phyloP scores from a whole-genome alignment of 2,888 invertebrate genomes.

The Tetropium fuscum region DNA sequence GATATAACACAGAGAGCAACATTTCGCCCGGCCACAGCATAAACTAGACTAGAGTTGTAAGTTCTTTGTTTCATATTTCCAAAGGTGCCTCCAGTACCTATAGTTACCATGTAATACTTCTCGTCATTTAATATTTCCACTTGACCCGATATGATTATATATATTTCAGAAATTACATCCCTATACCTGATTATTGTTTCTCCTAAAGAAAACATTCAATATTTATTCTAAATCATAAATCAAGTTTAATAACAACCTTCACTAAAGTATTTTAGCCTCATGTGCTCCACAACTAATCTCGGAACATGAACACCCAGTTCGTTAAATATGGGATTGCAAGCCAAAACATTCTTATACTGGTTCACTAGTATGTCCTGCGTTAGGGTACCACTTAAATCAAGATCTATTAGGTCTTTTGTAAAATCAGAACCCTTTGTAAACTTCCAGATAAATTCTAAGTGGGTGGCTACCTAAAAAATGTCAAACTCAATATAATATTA shows the following conservation, averaged over 20 bases:
- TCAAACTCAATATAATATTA: no score
- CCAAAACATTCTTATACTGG: conserved; percentile 20
- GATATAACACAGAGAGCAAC: conserved; percentile 31
- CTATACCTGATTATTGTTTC: conserved; percentile 31
- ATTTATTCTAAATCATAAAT: background rate
- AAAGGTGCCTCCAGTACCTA: conserved; percentile 32
- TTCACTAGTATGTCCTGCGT: conserved; percentile 20
- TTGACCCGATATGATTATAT: conserved; percentile 32
- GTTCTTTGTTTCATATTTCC: conserved; percentile 29
- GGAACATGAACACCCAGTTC: conserved; percentile 18
- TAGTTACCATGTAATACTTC: conserved; percentile 11
- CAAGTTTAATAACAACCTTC: conserved; percentile 28
- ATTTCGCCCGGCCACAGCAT: conserved; percentile 32
- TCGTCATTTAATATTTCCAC: conserved; percentile 31
- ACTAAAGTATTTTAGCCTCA: conserved; percentile 25
- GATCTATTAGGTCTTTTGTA: background rate
- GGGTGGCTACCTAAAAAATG: conserved; percentile 31
- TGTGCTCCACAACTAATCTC: conserved; percentile 25
- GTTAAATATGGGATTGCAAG: conserved; percentile 28
- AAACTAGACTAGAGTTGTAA: conserved; percentile 13
- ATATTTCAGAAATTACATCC: conserved; percentile 35
- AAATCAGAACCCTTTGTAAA: conserved; percentile 21
- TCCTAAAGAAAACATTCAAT: conserved; percentile 23
- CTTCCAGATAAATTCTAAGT: conserved; percentile 32
- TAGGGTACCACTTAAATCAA: conserved; percentile 1